Evolutionary conservation across 2,888 invertebrate species (phyloP), one percentile per base, ranked within the genome.

Genomic region (Aromia moschata): DNA sequence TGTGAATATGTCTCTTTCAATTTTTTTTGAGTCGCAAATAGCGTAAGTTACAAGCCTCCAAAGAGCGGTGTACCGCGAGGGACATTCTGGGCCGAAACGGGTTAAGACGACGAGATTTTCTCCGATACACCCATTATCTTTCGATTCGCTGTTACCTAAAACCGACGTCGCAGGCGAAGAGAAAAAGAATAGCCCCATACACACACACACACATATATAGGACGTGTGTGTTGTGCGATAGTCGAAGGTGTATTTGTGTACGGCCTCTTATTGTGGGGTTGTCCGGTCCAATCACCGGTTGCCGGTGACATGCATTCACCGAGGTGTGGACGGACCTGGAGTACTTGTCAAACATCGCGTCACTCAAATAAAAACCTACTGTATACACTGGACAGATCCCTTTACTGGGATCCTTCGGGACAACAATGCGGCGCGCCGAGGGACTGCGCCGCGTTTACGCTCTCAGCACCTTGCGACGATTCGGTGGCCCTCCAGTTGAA

Each of bases 311-410:
- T 70, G 74, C 74, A 78, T 79, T 79, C 77, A 77, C 37, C 66
- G 70, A 78, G 78, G 78, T 78, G 77, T 77, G 77, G 79, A 78
- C 76, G 70, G 70, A 71, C 72, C 73, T 72, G 73, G 73, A 79
- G 76, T 73, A 75, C 74, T 75, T 76, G 79, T 79, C 79, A 80
- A 79, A 79, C 78, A 80, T 72, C 71, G 71, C 74, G 77, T 78
- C 77, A 78, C 67, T 71, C 73, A 70, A 57, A 63, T 55, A 58
- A 60, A 60, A 60, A 55, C 51, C 58, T 45, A 56, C 57, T 43
- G 56, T 62, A 56, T 55, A 59, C 43, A 54, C 38, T 59, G 59
- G 59, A 59, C 59, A 51, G 46, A 56, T 56, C 47, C 47, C 52
- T 52, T 40, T 15, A 17, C 16, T 15, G 52, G 41, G 52, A 52